These are phyloP conservation scores for Rhodinocichla rosea DNA, from an alignment of 2,113 vertebrate species.

Conservation along the genomic window DNA sequence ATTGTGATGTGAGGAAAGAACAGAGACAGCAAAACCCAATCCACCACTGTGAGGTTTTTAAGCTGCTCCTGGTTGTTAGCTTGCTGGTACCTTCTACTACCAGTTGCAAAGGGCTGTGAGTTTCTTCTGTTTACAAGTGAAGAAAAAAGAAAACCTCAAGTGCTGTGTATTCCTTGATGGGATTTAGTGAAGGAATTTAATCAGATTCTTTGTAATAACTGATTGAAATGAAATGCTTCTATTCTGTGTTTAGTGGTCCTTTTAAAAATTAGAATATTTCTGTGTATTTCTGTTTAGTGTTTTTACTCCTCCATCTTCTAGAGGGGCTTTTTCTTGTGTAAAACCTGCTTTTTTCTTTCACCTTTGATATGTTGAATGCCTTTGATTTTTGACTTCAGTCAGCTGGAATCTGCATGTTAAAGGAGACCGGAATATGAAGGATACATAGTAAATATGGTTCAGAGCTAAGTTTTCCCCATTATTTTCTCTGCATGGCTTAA, in stretches of 20 bases:
- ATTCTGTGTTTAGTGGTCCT: background rate
- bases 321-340: background rate
- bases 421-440: background rate
- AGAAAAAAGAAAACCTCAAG: background rate
- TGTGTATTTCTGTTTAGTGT: background rate
- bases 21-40: background rate
- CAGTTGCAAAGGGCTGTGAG: background rate
- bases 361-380: background rate
- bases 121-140: background rate
- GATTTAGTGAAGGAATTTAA: background rate
- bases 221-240: background rate
- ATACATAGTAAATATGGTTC: accelerated
- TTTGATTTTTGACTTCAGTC: background rate
- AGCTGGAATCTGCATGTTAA: background rate
- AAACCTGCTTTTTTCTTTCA: background rate
- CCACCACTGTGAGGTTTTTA: background rate
- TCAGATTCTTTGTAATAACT: background rate
- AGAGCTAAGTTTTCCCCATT: background rate
- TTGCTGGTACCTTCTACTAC: background rate
- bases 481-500: background rate
- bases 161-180: background rate
- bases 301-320: background rate
- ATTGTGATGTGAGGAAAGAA: background rate
- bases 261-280: background rate
- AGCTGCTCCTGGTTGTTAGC: background rate